Evolutionary conservation across 2,113 vertebrate genomes (phyloP), one percentile per base, ranked within the genome.

Genomic region (Osmerus mordax): DNA sequence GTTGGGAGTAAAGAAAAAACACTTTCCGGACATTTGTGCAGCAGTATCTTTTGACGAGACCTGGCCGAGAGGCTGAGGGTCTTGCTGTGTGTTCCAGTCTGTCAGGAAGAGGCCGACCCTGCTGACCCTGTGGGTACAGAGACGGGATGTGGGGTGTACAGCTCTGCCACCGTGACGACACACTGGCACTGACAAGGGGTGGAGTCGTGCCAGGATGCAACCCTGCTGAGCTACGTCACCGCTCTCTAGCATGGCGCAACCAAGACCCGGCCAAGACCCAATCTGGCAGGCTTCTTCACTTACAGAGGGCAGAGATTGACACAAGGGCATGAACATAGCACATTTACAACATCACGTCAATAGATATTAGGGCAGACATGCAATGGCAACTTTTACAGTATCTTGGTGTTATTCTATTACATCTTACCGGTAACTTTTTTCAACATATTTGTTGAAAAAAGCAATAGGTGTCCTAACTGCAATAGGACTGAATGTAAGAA

Each of bases 151-250:
- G 55, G 61, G 21, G 58, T 70, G 78, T 72, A 78, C 80, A 69
- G 41, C 73, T 51, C 67, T 52, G 9, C 67, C 71, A 32, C 69
- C 72, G 55, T 56, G 8, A 67, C 65, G 23, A 54, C 69, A 69
- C 16, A 47, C 80, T 80, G 82, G 73, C 83, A 75, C 78, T 51
- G 75, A 82, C 74, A 6, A 65, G 47, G 2, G 74, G 62, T 81
- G 84, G 82, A 83, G 62, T 28, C 1, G 1, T 0, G 81, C 86
- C 82, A 82, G 75, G 61, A 70, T 55, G 70, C 75, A 77, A 47
- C 75, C 67, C 78, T 29, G 80, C 80, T 79, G 71, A 65, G 79
- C 71, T 66, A 28, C 74, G 41, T 67, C 73, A 36, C 68, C 62
- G 65, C 8, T 51, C 71, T 25, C 55, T 4, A 25, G 74, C 58